These are phyloP conservation scores for Megastigmus dorsalis DNA, from an alignment of 2,888 invertebrate species.

Conservation along the genomic window DNA sequence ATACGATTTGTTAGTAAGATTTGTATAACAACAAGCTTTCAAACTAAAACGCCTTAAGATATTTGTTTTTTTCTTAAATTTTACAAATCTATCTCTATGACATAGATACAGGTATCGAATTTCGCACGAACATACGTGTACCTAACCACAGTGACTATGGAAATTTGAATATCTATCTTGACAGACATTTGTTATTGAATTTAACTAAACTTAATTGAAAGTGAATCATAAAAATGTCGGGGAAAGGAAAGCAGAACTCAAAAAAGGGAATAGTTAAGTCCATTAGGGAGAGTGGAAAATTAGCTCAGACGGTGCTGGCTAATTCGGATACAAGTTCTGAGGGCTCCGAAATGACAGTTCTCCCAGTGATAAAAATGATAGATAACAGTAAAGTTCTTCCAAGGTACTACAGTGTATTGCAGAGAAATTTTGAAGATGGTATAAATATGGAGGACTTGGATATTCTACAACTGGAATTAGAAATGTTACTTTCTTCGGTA, in stretches of 20 bases:
- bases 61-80: background rate
- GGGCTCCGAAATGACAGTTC: slow-evolving; percentile 65
- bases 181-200: background rate
- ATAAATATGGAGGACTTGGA: slow-evolving; percentile 93
- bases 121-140: slow-evolving; percentile 5
- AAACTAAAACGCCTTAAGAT: too few species aligned
- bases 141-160: slow-evolving; percentile 19
- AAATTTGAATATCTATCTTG: slow-evolving; percentile 35
- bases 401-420: slow-evolving; percentile 77
- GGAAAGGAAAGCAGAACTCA: slow-evolving; percentile 71
- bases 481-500: slow-evolving; percentile 88
- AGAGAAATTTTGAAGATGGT: slow-evolving; percentile 83
- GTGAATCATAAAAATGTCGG: slow-evolving; percentile 64
- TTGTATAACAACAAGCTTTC: background rate
- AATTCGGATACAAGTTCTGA: slow-evolving; percentile 67
- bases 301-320: slow-evolving; percentile 59
- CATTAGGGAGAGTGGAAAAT: slow-evolving; percentile 65
- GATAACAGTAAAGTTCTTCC: slow-evolving; percentile 83
- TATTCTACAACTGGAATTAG: slow-evolving; percentile 89
- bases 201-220: slow-evolving; percentile 6
- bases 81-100: background rate
- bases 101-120: background rate
- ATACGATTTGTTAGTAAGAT: background rate
- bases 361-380: slow-evolving; percentile 82
- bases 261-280: slow-evolving; percentile 68